Percentiles rank a stretch among this genome's conserved stretches.
phyloP scores from a whole-genome alignment of 37 sponge, comb jelly and placozoan species.

The Cliona cf. orientalis region DNA sequence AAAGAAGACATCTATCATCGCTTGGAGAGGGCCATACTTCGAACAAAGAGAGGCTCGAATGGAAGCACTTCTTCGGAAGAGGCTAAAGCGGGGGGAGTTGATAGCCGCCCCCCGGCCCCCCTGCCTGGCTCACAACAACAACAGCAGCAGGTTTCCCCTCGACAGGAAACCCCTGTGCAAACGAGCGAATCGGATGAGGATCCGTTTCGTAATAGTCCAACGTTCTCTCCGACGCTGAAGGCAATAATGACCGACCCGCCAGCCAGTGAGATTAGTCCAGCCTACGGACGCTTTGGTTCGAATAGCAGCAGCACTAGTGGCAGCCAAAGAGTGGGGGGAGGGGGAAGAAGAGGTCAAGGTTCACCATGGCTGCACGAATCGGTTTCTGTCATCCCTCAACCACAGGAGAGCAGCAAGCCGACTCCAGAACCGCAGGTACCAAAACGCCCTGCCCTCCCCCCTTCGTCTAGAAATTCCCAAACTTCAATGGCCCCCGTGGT shows the following conservation, averaged over 20 bases:
- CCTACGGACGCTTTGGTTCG: neutral
- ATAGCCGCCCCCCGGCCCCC: conserved; percentile 28
- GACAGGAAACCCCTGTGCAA: neutral
- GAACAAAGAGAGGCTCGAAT: neutral
- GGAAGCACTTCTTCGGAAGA: neutral
- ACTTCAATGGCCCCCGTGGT: neutral
- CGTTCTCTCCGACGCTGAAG: neutral
- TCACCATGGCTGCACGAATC: too few relatives aligned
- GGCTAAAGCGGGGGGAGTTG: neutral
- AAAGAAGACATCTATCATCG: conserved; percentile 47
- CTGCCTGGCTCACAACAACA: too few relatives aligned
- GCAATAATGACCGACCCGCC: neutral
- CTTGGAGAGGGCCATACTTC: conserved; percentile 36
- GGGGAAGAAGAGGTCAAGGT: neutral
- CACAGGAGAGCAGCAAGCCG: neutral
- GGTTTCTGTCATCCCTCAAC: too few relatives aligned
- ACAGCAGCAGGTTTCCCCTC: neutral
- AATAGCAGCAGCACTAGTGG: neutral
- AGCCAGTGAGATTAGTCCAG: neutral
- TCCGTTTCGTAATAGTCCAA: neutral
- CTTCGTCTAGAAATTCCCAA: neutral
- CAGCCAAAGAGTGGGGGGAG: neutral
- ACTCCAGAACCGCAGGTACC: neutral
- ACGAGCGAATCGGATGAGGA: neutral
- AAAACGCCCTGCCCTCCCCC: neutral